Conservation (phyloP, 2,113 vertebrate genomes). For the Podocnemis expansa region DNA sequence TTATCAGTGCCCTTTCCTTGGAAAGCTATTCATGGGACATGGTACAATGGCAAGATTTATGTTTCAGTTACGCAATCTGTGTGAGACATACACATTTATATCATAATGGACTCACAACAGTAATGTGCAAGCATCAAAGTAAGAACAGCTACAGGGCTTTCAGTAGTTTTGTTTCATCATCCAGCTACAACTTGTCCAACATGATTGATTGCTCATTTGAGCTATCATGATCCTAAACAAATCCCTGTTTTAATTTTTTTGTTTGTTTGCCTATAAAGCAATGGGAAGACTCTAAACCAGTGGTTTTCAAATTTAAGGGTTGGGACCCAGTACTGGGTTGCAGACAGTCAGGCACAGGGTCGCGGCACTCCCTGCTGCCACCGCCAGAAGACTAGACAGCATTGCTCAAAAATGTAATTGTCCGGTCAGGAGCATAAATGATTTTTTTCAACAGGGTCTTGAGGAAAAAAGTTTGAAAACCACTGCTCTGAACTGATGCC, state of each 20-base stretch:
- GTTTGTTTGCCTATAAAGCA: not conserved
- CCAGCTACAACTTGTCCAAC: not conserved
- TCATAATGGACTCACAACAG: not conserved
- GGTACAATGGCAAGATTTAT: rapidly evolving
- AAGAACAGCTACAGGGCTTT: not conserved
- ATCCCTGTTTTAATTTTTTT: not conserved
- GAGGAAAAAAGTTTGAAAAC: too few species aligned
- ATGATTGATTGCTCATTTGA: not conserved
- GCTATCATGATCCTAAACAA: not conserved
- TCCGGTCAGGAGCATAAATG: too few species aligned
- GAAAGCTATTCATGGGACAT: not conserved
- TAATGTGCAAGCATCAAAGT: not conserved
- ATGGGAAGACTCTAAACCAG: too few species aligned
- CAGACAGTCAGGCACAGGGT: too few species aligned
- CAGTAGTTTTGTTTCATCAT: not conserved
- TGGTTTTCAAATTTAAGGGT: too few species aligned
- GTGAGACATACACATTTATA: not conserved
- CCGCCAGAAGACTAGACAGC: too few species aligned
- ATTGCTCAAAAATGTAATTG: too few species aligned
- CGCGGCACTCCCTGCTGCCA: too few species aligned
- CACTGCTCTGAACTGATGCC: not conserved
- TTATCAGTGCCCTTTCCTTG: not conserved
- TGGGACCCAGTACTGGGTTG: too few species aligned
- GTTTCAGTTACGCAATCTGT: not conserved
- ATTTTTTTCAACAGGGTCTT: too few species aligned